Conservation (phyloP, 2,888 invertebrate species). For the Eremobia ochroleuca region DNA sequence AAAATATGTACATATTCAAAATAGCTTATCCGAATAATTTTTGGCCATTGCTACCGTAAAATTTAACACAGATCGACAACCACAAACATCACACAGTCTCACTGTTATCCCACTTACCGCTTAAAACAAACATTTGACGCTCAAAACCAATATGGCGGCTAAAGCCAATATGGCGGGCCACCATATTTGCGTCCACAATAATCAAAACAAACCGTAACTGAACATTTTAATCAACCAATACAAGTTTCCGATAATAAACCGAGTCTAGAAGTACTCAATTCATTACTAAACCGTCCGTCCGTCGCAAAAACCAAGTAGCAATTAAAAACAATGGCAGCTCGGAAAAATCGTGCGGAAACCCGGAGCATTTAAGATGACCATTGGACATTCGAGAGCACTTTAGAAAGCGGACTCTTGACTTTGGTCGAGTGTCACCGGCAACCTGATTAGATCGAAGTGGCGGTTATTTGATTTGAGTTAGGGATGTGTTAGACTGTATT, state of each 20-base stretch:
- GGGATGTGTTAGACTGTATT: conserved; percentile 73
- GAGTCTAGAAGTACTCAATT: conserved; percentile 69
- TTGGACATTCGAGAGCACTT: conserved; percentile 73
- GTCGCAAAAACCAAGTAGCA: conserved; percentile 80
- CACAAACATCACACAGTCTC: conserved; percentile 1
- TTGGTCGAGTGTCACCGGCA: conserved; percentile 77
- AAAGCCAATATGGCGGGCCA: conserved; percentile 10
- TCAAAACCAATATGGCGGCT: conserved; percentile 7
- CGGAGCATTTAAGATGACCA: conserved; percentile 72
- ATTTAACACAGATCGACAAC: not conserved
- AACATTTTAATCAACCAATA: conserved; percentile 62
- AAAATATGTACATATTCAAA: not conserved
- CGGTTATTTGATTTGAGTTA: conserved; percentile 83
- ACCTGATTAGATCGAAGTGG: conserved; percentile 82
- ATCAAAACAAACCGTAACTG: conserved; percentile 45
- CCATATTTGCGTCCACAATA: conserved; percentile 24
- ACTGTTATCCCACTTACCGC: conserved; percentile 21
- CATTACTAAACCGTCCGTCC: conserved; percentile 74
- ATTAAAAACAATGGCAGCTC: conserved; percentile 82
- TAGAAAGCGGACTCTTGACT: conserved; percentile 76
- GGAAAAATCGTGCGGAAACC: conserved; percentile 75
- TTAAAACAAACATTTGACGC: conserved; percentile 14
- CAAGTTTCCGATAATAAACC: conserved; percentile 54
- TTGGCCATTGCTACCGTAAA: not conserved
- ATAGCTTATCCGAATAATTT: not conserved